phyloP scores from a whole-genome alignment of 37 sponge, comb jelly and placozoan genomes.

The Aplysina aerophoba region DNA sequence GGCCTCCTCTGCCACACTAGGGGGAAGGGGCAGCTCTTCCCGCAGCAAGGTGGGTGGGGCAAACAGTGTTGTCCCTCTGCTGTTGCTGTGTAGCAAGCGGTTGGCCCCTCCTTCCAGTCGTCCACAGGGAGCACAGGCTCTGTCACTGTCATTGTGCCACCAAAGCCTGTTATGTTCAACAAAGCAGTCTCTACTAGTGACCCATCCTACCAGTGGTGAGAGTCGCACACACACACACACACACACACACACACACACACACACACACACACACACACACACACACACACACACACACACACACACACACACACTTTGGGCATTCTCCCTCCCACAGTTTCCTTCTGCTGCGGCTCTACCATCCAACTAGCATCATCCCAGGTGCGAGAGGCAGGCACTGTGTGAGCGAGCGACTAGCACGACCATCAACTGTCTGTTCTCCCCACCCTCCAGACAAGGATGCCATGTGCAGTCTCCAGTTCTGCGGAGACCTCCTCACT shows the following conservation, averaged over 20 bases:
- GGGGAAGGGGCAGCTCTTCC: too few species aligned
- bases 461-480: background rate
- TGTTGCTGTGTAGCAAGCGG: background rate
- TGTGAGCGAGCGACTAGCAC: too few species aligned
- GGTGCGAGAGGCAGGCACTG: slow-evolving; percentile 19
- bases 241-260: slow-evolving; percentile 53
- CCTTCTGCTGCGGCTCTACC: slow-evolving; percentile 32
- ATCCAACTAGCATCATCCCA: background rate
- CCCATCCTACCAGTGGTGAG: background rate
- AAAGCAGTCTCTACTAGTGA: slow-evolving; percentile 5
- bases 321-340: background rate
- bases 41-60: too few species aligned
- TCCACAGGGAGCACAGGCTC: background rate
- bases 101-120: background rate
- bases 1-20: too few species aligned
- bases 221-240: background rate
- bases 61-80: background rate
- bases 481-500: background rate
- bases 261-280: slow-evolving; percentile 52
- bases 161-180: slow-evolving; percentile 20
- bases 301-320: slow-evolving; percentile 5
- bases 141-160: background rate
- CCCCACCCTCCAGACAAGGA: slow-evolving; percentile 11
- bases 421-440: background rate
- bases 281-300: slow-evolving; percentile 30